Evolutionary conservation across 2,797 vertebrate species (phyloP).

Genomic region (Betta splendens): DNA sequence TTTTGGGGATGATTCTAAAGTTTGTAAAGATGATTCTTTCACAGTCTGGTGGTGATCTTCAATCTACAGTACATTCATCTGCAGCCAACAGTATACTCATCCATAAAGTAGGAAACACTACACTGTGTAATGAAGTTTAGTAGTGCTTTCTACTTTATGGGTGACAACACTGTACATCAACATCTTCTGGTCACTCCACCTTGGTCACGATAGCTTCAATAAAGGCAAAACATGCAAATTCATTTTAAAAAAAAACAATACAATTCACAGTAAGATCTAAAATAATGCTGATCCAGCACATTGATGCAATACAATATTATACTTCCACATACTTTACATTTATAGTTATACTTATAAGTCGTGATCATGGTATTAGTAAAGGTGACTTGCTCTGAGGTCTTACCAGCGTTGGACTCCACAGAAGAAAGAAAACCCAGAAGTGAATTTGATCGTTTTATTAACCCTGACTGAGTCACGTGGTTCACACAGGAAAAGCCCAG

Average conservation of each 20-base stretch:
- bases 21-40: constrained; percentile 5
- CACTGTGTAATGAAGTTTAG: constrained; percentile 95
- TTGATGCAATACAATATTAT: not conserved
- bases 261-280: constrained; percentile 4
- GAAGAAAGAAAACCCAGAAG: constrained; percentile 82
- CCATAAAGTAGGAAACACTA: constrained; percentile 99
- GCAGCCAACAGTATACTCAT: constrained; percentile 99
- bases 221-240: not conserved
- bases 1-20: not conserved
- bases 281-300: constrained; percentile 5
- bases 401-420: constrained; percentile 63
- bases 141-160: constrained; percentile 99
- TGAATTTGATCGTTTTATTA: constrained; percentile 83
- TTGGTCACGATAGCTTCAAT: constrained; percentile 7
- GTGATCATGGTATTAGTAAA: not conserved
- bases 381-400: constrained; percentile 46
- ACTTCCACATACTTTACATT: too few relatives aligned
- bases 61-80: constrained; percentile 73
- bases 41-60: constrained; percentile 33
- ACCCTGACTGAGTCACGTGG: constrained; percentile 84
- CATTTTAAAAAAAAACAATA: not conserved
- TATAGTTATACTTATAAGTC: too few relatives aligned
- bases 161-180: constrained; percentile 97
- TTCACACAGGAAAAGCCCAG: constrained; percentile 82
- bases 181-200: constrained; percentile 54